A percentile compares a stretch with the other conserved stretches of the same genome.
Evolutionary conservation across 2,113 vertebrate genomes (phyloP).

Genomic region (Taurulus bubalis): DNA sequence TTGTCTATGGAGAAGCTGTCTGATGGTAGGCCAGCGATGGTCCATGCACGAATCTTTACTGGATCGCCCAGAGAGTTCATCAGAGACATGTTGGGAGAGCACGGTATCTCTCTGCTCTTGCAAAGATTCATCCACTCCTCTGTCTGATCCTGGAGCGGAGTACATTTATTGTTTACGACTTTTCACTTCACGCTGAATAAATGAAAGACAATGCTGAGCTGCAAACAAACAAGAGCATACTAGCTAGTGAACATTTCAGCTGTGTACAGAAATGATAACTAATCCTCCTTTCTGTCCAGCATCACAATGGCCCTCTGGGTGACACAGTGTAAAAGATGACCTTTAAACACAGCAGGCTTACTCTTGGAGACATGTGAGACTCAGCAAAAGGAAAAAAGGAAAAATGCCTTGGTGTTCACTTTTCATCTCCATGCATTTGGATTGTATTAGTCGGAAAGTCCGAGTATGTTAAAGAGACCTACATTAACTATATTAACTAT

Average conservation of each 20-base stretch:
- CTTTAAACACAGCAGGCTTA: background rate
- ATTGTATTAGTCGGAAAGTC: background rate
- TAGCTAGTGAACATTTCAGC: background rate
- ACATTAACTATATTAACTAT: background rate
- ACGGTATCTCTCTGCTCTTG: constrained; percentile 86
- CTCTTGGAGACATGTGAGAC: background rate
- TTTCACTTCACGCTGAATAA: background rate
- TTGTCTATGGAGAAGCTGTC: constrained; percentile 93
- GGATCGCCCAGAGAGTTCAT: constrained; percentile 88
- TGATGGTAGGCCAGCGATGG: constrained; percentile 91
- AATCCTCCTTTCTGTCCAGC: background rate
- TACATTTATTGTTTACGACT: background rate
- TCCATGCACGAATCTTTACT: constrained; percentile 90
- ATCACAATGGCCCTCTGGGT: background rate
- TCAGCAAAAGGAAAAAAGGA: background rate
- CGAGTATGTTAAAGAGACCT: background rate
- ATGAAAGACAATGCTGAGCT: background rate
- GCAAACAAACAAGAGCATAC: background rate
- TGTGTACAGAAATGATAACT: constrained; percentile 7
- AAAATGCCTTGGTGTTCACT: background rate
- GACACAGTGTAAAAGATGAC: constrained; percentile 9
- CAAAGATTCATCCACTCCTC: constrained; percentile 86
- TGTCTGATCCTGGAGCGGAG: constrained; percentile 82
- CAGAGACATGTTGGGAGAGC: constrained; percentile 88
- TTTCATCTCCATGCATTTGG: background rate